Evolutionary conservation across 2,113 vertebrate genomes (phyloP).

Genomic region (Thryonomys swinderianus): DNA sequence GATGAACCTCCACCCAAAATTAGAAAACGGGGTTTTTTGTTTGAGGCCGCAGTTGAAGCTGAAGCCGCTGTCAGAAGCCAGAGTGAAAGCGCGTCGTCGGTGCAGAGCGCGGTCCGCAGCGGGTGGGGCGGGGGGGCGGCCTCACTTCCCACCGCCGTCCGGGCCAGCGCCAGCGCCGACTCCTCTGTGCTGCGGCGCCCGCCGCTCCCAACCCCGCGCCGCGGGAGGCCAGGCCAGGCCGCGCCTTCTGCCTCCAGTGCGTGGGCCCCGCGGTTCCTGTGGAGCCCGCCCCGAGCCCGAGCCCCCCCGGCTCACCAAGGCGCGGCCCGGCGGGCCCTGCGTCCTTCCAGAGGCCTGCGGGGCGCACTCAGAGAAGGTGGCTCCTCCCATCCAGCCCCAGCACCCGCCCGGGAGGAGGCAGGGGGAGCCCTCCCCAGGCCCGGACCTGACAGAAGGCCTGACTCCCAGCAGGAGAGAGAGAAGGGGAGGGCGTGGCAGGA

Average conservation of each 20-base stretch:
- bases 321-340: background rate
- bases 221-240: no score
- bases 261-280: background rate
- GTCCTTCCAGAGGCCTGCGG: background rate
- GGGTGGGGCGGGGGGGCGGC: conserved; percentile 52
- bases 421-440: background rate
- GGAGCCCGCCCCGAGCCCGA: background rate
- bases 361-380: background rate
- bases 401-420: background rate
- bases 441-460: no score
- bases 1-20: background rate
- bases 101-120: background rate
- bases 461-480: background rate
- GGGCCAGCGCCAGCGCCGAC: no score
- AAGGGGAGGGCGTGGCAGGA: no score
- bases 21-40: conserved; percentile 29
- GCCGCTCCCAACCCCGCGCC: no score
- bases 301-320: background rate
- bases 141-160: background rate
- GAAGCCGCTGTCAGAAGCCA: background rate
- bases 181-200: no score
- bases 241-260: no score
- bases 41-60: background rate
- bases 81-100: background rate
- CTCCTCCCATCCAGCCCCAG: background rate